Evolutionary conservation across 2,113 vertebrate species (phyloP), one percentile per base, ranked within the genome.

Genomic region (Chrysemys picta): DNA sequence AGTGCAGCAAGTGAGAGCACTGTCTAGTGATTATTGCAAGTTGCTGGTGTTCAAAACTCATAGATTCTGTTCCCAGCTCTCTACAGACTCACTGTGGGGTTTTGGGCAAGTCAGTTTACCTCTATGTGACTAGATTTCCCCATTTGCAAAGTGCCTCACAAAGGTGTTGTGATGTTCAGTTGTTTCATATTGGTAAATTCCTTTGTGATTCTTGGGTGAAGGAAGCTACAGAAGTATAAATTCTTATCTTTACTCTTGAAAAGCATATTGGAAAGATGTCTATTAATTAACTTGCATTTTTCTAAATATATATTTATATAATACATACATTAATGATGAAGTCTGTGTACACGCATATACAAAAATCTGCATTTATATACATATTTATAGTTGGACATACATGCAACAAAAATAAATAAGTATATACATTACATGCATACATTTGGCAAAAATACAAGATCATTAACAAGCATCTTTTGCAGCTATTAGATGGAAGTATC

Each of bases 211-310:
- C 53, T 52, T 91, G 82, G 56, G 38, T 80, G 83, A 91, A 88
- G 87, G 81, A 45, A 88, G 53, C 0, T 49, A 95, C 81, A 93
- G 89, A 94, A 93, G 93, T 89, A 89, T 82, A 96, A 95, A 96
- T 95, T 95, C 82, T 95, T 85, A 38, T 79, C 94, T 87, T 38
- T 95, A 89, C 85, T 96, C 42, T 87, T 54, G 29, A 96, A 87
- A 89, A 92, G 84, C 93, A 90, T 95, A 85, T 94, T 89, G 75
- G 93, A 95, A 92, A 97, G 92, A 94, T 80, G 87, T 52, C 91
- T 80, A 75, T 96, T 97, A 96, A 96, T 96, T 93, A 97, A 95
- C 92, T 95, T 84, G 87, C 93, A 94, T 96, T 95, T 97, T 94
- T 91, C 91, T 95, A 96, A 95, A 96, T 91, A 27, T 96, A 59